Base-by-base conservation (phyloP, 2,888 invertebrate species). In the Diachrysia chrysitis region DNA sequence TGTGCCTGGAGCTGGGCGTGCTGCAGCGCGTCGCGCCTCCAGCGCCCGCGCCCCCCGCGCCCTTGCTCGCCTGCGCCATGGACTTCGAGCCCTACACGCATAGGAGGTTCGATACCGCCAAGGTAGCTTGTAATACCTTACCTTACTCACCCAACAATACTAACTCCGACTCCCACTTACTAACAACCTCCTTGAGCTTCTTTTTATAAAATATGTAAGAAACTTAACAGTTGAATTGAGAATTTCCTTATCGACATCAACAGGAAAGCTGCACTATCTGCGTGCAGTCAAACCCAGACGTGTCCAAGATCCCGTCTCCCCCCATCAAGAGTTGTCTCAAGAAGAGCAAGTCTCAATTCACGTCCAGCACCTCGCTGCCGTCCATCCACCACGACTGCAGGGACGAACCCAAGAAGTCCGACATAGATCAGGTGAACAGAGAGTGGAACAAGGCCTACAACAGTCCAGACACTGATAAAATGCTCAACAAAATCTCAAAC, bases 401-500 rank as follows among this genome's bases (percentile, higher is more conserved):
- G 58, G 91, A 89, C 12, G 90, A 89, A 17, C 78, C 84, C 1
- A 88, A 89, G 5, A 89, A 91, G 66, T 90, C 93, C 0, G 91
- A 93, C 58, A 92, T 91, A 56, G 92, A 93, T 67, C 89, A 91
- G 81, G 91, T 92, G 48, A 93, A 93, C 69, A 87, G 89, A 66
- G 90, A 93, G 73, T 92, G 93, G 91, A 91, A 91, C 25, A 89
- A 88, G 74, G 90, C 92, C 35, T 93, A 94, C 80, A 89, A 92
- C 71, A 88, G 89, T 0, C 90, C 92, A 0, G 92, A 93, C 63
- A 89, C 93, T 37, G 96, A 96, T 80, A 97, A 96, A 66, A 97
- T 98, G 96, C 92, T 98, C 59, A 97, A 97, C 92, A 96, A 97
- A 87, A 98, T 98, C 84, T 97, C 97, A 1, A 97, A 97, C 85